Conservation (phyloP, 2,888 invertebrate genomes). For the Oxycera nigricornis region DNA sequence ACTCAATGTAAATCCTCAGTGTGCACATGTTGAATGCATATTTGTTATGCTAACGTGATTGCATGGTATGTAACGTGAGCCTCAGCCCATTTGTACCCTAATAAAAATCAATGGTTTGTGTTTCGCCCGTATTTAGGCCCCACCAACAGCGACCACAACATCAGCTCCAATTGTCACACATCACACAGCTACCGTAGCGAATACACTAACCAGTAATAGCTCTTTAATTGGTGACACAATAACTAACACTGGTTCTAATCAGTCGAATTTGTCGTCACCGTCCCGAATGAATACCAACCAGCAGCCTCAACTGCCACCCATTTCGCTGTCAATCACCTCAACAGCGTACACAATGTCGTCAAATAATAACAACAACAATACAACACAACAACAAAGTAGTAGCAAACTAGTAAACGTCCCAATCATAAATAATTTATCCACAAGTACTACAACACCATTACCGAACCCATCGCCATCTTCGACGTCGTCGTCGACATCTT, state of each 20-base stretch:
- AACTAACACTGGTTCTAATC: constrained; percentile 37
- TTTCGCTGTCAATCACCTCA: constrained; percentile 53
- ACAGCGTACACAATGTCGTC: constrained; percentile 54
- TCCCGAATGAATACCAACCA: constrained; percentile 41
- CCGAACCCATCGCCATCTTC: constrained; percentile 51
- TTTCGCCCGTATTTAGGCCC: constrained; percentile 43
- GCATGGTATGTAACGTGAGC: no score
- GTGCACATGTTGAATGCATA: no score
- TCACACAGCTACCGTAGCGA: constrained; percentile 59
- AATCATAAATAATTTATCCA: constrained; percentile 42
- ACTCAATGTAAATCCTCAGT: no score
- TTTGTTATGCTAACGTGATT: no score
- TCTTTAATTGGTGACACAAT: constrained; percentile 2
- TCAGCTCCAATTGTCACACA: constrained; percentile 52
- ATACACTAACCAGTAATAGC: constrained; percentile 48
- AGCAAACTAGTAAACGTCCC: constrained; percentile 44
- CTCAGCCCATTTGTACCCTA: not conserved
- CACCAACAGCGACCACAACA: constrained; percentile 50
- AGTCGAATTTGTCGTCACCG: constrained; percentile 37
- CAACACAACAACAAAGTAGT: constrained; percentile 47
- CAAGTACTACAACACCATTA: constrained; percentile 47
- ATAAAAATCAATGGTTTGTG: not conserved
- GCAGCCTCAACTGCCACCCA: constrained; percentile 48
- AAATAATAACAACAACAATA: constrained; percentile 48
- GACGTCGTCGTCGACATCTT: constrained; percentile 42